phyloP scores from a whole-genome alignment of 2,113 vertebrate genomes.

The Gopherus flavomarginatus region DNA sequence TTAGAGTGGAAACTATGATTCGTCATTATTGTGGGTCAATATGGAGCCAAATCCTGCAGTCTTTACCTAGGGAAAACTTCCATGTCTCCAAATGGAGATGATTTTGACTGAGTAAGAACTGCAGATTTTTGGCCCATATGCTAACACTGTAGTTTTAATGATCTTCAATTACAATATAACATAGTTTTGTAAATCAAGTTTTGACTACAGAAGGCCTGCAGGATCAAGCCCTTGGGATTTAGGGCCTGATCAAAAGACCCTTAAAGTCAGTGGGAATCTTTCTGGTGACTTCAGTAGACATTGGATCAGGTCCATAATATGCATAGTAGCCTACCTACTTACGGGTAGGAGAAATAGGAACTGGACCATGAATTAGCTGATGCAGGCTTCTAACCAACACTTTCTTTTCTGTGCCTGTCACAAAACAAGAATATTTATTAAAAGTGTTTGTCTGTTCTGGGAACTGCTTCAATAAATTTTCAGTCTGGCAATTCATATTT shows the following conservation, averaged over 20 bases:
- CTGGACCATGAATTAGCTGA: slow-evolving; percentile 29
- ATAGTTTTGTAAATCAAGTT: background rate
- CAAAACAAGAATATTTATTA: background rate
- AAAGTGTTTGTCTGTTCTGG: background rate
- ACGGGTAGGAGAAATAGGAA: slow-evolving; percentile 47
- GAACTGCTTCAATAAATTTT: background rate
- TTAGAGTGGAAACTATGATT: slow-evolving; percentile 15
- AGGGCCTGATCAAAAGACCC: background rate
- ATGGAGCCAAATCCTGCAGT: background rate
- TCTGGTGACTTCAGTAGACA: background rate
- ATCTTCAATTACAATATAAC: accelerated
- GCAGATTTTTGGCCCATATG: background rate
- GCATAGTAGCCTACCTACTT: background rate
- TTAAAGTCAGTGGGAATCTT: background rate
- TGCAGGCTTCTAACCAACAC: slow-evolving; percentile 1
- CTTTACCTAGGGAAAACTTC: background rate
- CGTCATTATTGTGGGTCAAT: background rate
- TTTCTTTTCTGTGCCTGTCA: background rate
- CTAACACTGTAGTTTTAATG: background rate
- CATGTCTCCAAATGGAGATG: background rate
- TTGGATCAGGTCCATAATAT: background rate
- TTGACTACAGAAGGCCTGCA: background rate
- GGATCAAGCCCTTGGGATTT: background rate
- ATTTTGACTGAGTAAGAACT: background rate
- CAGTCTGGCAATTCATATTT: background rate